Percentiles rank a stretch among this genome's conserved stretches.
These are phyloP conservation scores for Drosophila testacea DNA, from an alignment of 2,888 invertebrate species.

Conservation along the genomic window DNA sequence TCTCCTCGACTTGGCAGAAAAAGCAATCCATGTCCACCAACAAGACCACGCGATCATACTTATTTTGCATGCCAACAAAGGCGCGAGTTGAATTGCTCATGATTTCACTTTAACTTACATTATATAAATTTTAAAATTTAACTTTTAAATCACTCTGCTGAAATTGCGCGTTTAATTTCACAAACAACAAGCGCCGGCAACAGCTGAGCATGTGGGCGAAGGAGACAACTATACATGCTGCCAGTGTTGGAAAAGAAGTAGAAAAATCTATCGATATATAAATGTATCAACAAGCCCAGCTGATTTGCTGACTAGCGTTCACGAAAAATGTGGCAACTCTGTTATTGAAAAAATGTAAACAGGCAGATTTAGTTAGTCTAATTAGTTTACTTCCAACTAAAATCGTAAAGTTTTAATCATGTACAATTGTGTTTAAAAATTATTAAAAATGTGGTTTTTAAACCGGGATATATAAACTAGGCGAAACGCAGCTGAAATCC, in stretches of 20 bases:
- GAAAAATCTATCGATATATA: no score
- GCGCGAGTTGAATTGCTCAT: slow-evolving; percentile 64
- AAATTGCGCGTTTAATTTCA: slow-evolving; percentile 38
- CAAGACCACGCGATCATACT: slow-evolving; percentile 90
- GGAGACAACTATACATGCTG: slow-evolving; percentile 10
- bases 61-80: slow-evolving; percentile 79
- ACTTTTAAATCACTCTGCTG: slow-evolving; percentile 20
- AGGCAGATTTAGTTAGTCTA: slow-evolving; percentile 32
- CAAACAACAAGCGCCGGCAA: slow-evolving; percentile 26
- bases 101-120: not conserved
- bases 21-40: slow-evolving; percentile 99
- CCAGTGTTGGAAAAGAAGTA: not conserved
- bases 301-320: not conserved
- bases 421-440: slow-evolving; percentile 4
- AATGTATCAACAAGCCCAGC: not conserved
- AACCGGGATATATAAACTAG: not conserved
- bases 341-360: slow-evolving; percentile 46
- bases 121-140: not conserved
- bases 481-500: not conserved
- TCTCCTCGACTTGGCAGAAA: slow-evolving; percentile 99
- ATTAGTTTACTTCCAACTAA: slow-evolving; percentile 15
- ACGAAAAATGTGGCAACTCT: slow-evolving; percentile 29
- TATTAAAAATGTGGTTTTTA: slow-evolving; percentile 13
- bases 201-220: slow-evolving; percentile 27
- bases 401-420: slow-evolving; percentile 6